Percentiles rank a stretch among this genome's conserved stretches.
These are phyloP conservation scores for Diabrotica virgifera DNA, from an alignment of 1,140 invertebrate genomes.

Conservation along the genomic window DNA sequence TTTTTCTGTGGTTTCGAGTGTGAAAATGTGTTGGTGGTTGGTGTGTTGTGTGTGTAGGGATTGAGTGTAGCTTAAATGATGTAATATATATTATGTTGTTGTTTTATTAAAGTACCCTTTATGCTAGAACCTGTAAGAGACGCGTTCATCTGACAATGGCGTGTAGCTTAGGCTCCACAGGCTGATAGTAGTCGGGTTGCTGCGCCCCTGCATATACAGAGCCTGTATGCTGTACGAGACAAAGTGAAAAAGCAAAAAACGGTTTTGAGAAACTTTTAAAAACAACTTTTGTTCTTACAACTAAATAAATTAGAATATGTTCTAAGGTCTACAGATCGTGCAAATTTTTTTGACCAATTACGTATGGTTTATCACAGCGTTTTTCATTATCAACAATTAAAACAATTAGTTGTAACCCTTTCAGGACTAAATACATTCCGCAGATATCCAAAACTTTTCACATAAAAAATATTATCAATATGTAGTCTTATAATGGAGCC, in stretches of 20 bases:
- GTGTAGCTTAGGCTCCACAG: constrained; percentile 46
- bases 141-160: constrained; percentile 44
- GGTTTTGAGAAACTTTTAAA: constrained; percentile 49
- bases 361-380: too few relatives aligned
- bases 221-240: constrained; percentile 51
- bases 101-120: constrained; percentile 49
- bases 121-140: constrained; percentile 49
- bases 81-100: constrained; percentile 30
- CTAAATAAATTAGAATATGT: background rate
- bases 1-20: too few relatives aligned
- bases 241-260: constrained; percentile 48
- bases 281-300: constrained; percentile 23
- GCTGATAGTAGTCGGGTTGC: constrained; percentile 49
- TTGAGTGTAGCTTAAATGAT: too few relatives aligned
- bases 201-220: constrained; percentile 50
- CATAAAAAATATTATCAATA: too few relatives aligned
- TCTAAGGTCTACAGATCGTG: constrained; percentile 16
- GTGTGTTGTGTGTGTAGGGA: constrained; percentile 22
- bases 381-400: too few relatives aligned
- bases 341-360: constrained; percentile 36
- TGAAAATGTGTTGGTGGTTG: constrained; percentile 9
- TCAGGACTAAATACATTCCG: too few relatives aligned
- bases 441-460: too few relatives aligned
- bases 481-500: too few relatives aligned
- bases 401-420: too few relatives aligned